These are phyloP conservation scores for Paradisaea rubra DNA, from an alignment of 2,113 vertebrate species.

Conservation along the genomic window DNA sequence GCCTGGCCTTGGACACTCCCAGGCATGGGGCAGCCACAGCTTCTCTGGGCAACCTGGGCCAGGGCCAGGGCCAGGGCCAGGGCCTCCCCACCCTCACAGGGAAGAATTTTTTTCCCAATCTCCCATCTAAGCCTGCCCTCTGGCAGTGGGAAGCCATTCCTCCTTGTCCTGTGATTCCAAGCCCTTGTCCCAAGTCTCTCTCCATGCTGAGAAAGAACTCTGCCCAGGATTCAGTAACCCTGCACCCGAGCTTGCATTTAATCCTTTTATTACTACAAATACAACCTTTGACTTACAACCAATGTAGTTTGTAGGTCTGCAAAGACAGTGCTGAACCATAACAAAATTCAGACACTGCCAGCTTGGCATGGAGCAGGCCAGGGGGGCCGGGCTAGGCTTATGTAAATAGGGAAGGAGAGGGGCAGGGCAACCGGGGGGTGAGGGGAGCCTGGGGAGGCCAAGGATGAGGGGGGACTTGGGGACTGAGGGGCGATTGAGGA, in stretches of 20 bases:
- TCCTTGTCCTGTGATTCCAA: not conserved
- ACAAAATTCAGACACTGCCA: not conserved
- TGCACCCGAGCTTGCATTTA: too few relatives aligned
- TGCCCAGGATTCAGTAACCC: not conserved
- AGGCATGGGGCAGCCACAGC: not conserved
- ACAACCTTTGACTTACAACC: not conserved
- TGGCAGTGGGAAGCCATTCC: not conserved
- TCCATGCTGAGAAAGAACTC: not conserved
- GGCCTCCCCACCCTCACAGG: not conserved
- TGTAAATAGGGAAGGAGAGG: not conserved
- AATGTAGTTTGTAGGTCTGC: accelerated
- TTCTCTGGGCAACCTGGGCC: not conserved
- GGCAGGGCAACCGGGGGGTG: not conserved
- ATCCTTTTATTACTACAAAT: not conserved
- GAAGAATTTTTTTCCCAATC: not conserved
- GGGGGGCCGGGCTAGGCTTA: not conserved
- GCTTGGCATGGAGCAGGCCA: not conserved
- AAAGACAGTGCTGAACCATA: not conserved
- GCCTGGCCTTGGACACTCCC: not conserved
- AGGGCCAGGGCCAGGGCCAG: not conserved
- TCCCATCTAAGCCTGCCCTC: not conserved
- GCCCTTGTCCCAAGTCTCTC: not conserved
- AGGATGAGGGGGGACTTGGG: not conserved
- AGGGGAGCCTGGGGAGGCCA: not conserved
- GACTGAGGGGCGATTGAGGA: not conserved